A percentile compares a stretch with the other conserved stretches of the same genome.
Evolutionary conservation across 2,113 vertebrate genomes (phyloP).

Genomic region (Peromyscus californicus): DNA sequence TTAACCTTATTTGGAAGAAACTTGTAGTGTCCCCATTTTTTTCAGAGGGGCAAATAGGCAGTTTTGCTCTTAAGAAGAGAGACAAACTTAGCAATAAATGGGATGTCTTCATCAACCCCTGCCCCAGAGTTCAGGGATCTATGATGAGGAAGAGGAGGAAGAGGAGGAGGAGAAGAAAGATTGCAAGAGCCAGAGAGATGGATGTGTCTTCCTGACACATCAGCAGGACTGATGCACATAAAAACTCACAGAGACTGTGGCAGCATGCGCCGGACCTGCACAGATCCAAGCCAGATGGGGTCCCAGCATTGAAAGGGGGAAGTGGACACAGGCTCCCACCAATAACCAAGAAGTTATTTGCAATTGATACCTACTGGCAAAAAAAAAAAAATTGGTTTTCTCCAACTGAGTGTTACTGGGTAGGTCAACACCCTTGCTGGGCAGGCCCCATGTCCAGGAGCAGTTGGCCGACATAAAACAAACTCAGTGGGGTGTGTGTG

Average conservation of each 20-base stretch:
- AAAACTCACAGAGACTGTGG: background rate
- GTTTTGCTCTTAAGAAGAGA: background rate
- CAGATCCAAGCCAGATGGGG: background rate
- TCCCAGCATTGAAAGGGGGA: background rate
- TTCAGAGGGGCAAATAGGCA: background rate
- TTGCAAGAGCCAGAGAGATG: background rate
- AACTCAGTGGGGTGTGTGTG: background rate
- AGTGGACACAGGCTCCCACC: background rate
- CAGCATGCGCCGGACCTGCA: background rate
- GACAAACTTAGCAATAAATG: background rate
- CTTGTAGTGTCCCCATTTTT: background rate
- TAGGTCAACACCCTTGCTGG: background rate
- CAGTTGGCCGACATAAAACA: too few species aligned
- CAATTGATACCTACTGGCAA: background rate
- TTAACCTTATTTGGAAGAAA: background rate
- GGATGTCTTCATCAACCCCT: background rate
- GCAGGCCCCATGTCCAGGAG: background rate
- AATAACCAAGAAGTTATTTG: background rate
- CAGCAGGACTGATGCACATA: background rate
- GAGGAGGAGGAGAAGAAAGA: too few species aligned
- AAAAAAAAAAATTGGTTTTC: background rate
- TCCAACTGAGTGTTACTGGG: background rate
- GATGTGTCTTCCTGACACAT: background rate
- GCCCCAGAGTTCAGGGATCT: background rate
- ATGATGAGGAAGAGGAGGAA: background rate